Percentiles rank a stretch among this genome's conserved stretches.
phyloP scores from a whole-genome alignment of 2,888 invertebrate species.

The Tinea pellionella region DNA sequence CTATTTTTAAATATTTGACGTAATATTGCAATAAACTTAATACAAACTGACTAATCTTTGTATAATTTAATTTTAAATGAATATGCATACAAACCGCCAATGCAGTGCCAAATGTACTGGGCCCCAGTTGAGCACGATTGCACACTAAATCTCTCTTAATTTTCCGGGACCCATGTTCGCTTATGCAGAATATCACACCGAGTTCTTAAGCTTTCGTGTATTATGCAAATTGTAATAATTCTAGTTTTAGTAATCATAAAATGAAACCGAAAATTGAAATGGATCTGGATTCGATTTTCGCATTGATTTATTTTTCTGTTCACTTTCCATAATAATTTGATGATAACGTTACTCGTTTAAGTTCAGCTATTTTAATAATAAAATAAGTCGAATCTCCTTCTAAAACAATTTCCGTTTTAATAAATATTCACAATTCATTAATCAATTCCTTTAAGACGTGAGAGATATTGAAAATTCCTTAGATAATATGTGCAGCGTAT shows the following conservation, averaged over 20 bases:
- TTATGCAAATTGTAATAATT: slow-evolving; percentile 1
- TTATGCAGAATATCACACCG: slow-evolving; percentile 6
- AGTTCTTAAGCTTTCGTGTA: slow-evolving; percentile 2
- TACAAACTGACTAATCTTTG: not conserved
- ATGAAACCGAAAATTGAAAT: not conserved
- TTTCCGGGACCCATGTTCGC: not conserved
- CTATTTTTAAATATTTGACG: not conserved
- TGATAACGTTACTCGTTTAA: too few species aligned
- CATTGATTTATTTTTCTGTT: too few species aligned
- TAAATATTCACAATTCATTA: not conserved
- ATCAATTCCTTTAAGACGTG: not conserved
- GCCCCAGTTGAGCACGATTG: not conserved
- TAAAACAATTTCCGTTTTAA: not conserved
- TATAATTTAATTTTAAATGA: not conserved
- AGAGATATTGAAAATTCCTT: slow-evolving; percentile 5
- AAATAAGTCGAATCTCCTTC: too few species aligned
- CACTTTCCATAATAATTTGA: too few species aligned
- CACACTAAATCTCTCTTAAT: slow-evolving; percentile 7
- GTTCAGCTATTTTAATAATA: too few species aligned
- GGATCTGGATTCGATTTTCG: too few species aligned
- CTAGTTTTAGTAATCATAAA: not conserved
- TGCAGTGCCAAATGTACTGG: slow-evolving; percentile 4
- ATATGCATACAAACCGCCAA: not conserved
- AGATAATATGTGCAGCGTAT: not conserved
- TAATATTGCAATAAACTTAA: not conserved